These are phyloP conservation scores for Myocastor coypus DNA, from an alignment of 2,113 vertebrate species.

Conservation along the genomic window DNA sequence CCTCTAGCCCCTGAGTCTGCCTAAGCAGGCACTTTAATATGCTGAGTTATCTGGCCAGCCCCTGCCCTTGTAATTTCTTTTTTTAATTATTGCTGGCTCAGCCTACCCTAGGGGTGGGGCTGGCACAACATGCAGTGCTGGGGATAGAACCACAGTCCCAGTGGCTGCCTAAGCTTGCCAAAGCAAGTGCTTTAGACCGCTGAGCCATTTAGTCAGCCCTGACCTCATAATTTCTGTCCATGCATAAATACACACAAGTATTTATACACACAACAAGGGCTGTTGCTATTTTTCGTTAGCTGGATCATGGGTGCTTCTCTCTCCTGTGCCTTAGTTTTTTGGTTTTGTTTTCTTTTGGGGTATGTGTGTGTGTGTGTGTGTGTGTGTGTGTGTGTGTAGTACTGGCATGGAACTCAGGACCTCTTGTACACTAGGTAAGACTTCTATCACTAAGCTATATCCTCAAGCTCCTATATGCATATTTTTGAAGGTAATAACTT, in stretches of 20 bases:
- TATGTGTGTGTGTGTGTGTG: background rate
- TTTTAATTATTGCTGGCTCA: too few relatives aligned
- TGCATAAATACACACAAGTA: background rate
- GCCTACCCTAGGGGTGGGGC: too few relatives aligned
- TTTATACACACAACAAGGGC: background rate
- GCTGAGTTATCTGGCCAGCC: too few relatives aligned
- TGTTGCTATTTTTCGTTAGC: background rate
- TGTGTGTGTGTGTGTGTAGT: background rate
- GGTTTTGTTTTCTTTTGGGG: too few relatives aligned
- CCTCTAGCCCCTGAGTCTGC: too few relatives aligned
- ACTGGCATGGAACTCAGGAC: background rate
- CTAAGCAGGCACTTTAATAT: too few relatives aligned
- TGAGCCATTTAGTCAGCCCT: too few relatives aligned
- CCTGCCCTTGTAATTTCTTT: too few relatives aligned
- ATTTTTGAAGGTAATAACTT: background rate
- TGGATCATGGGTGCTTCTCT: background rate
- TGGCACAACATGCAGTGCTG: too few relatives aligned
- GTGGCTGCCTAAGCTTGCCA: too few relatives aligned
- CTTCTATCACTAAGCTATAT: background rate
- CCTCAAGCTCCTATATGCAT: background rate
- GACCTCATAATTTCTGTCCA: background rate
- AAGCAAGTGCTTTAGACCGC: too few relatives aligned
- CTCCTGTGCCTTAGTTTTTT: background rate
- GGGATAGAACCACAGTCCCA: too few relatives aligned
- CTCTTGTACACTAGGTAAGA: background rate